These are phyloP conservation scores for Leptopilina myrica DNA, from an alignment of 2,888 invertebrate species.

Conservation along the genomic window DNA sequence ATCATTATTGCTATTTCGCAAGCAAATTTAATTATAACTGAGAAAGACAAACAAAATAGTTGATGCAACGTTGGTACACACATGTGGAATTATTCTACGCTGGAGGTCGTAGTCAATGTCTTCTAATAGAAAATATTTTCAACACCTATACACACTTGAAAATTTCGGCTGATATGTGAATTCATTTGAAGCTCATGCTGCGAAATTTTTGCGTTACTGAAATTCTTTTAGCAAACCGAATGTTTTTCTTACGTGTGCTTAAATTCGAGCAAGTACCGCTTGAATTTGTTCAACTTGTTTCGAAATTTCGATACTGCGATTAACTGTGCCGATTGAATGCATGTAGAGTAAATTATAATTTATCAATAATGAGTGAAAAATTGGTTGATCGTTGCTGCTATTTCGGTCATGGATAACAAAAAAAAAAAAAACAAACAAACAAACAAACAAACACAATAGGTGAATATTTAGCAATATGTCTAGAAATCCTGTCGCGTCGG, in stretches of 20 bases:
- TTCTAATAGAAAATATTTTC: slow-evolving; percentile 27
- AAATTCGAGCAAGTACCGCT: slow-evolving; percentile 43
- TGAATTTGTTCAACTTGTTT: slow-evolving; percentile 64
- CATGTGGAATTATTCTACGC: slow-evolving; percentile 47
- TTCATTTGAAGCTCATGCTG: slow-evolving; percentile 8
- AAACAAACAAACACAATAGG: slow-evolving; percentile 58
- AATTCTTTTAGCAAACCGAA: background rate
- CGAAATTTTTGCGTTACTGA: background rate
- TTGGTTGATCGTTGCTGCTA: slow-evolving; percentile 66
- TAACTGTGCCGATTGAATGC: slow-evolving; percentile 61
- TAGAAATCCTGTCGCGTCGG: slow-evolving; percentile 71
- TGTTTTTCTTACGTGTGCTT: background rate
- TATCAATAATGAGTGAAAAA: slow-evolving; percentile 67
- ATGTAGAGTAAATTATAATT: slow-evolving; percentile 62
- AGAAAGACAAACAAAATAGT: slow-evolving; percentile 65
- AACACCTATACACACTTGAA: slow-evolving; percentile 10
- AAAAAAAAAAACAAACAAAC: too few relatives aligned
- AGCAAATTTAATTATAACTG: slow-evolving; percentile 75
- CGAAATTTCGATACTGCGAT: slow-evolving; percentile 59
- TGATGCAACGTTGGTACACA: slow-evolving; percentile 60
- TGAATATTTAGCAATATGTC: slow-evolving; percentile 71
- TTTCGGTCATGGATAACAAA: slow-evolving; percentile 61
- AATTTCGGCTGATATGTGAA: background rate
- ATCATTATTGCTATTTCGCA: slow-evolving; percentile 73
- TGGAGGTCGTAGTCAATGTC: slow-evolving; percentile 49